Base-by-base conservation (phyloP, 2,888 invertebrate genomes). In the Lordiphosa fenestrarum region DNA sequence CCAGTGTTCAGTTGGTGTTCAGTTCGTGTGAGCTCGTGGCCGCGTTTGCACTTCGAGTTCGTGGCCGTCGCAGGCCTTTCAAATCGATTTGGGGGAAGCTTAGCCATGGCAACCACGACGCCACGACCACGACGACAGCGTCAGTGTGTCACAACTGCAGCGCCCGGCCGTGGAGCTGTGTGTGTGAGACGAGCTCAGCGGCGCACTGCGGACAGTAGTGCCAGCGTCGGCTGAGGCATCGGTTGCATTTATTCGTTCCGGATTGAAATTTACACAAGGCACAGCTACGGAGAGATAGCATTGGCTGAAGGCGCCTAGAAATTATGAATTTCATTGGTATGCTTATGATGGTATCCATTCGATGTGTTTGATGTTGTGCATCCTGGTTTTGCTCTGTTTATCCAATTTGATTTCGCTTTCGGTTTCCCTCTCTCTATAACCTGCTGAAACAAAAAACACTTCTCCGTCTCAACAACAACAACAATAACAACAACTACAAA, bases 241-340 rank as follows among this genome's bases (percentile, higher is more conserved):
- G 66, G 54, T 56, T 69, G 60, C 57, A 60, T 41, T 42, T 56
- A n/a, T 44, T 72, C 77, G 39, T 30, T 53, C 71, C 37, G 62
- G 9, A 19, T n/a, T 46, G 53, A 36, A 53, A 47, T n/a, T 33
- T 40, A 36, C 46, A 50, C 52, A 65, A 68, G 57, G 75, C 75
- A 48, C 61, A 68, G 78, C 49, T 66, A 87, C 87, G 86, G 88
- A 86, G 86, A 89, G 89, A 86, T 89, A 89, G 90, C 89, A 87
- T 85, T 86, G 84, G 87, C 84, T 87, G 82, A 88, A 85, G 87
- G 89, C 90, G 89, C 88, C 90, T 86, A 87, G 88, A 89, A 89
- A 88, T 88, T 80, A 89, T 89, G 89, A 89, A 89, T 90, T 89
- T 89, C 89, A 90, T 89, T 88, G 89, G 89, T 89, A 89, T 87